Base-by-base conservation (phyloP, 1,140 invertebrate species). In the Drosophila sucinea region DNA sequence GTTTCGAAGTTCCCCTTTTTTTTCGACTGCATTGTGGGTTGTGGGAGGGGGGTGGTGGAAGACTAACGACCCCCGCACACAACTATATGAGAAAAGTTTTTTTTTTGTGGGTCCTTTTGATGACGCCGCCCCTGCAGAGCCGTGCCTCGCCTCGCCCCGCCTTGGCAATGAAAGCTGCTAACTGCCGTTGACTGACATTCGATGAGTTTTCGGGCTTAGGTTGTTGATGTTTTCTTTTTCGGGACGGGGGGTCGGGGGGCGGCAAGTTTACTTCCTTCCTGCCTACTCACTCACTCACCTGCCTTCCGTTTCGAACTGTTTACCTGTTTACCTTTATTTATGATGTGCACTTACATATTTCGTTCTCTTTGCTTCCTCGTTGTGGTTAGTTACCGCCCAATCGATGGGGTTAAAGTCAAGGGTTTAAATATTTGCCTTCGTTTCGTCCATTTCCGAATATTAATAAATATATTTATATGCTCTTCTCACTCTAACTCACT, bases 81-180 rank as follows among this genome's bases (percentile, higher is more conserved):
- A 85, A 87, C 8, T 38, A 80, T 89, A 87, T 86, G 85, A 87
- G 87, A 69, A 86, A 86, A 83, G 84, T 87, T 79, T 76, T 72
- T 29, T 55, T 25, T 58, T 10, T 30, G 29, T 51, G 23, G 71
- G 71, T 64, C 51, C 71, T 72, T 83, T 87, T 87, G 83, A 89
- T 87, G 84, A 77, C 74, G 67, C 83, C 83, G 83, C 78, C 83
- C 73, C 78, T 70, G 33, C 17, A 17, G 17, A 17, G 17, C 17
- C 17, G 17, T 17, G 17, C 17, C 17, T 17, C 17, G 17, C 17
- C 17, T 17, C 17, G 33, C 75, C 57, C 61, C 77, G 84, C 70
- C 81, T 89, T 87, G 83, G 84, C 83, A 87, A 87, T 89, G 83
- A 87, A 87, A 87, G 77, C 83, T 79, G 83, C 76, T 86, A 86